Conservation (phyloP, 2,797 vertebrate species). For the Oophaga sylvatica region DNA sequence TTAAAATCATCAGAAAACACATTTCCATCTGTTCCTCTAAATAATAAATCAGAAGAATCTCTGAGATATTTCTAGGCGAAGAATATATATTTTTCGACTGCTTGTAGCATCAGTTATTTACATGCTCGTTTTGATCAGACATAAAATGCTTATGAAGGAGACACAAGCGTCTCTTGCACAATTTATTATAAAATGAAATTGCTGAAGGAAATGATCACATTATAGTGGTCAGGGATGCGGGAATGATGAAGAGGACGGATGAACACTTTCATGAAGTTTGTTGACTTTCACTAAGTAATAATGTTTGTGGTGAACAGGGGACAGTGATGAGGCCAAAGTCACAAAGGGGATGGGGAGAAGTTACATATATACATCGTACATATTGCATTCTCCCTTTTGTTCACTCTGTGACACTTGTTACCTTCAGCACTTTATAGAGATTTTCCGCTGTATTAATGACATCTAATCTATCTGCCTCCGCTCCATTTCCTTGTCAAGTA, state of each 20-base stretch:
- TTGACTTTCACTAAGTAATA: background rate
- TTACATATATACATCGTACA: background rate
- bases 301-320: background rate
- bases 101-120: background rate
- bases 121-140: background rate
- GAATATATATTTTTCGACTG: background rate
- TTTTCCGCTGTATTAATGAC: background rate
- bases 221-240: background rate
- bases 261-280: background rate
- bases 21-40: background rate
- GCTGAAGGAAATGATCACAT: background rate
- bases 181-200: background rate
- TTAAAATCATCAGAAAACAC: background rate
- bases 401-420: background rate
- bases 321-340: background rate
- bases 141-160: background rate
- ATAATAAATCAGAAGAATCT: background rate
- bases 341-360: background rate
- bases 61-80: background rate
- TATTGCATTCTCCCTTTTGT: background rate
- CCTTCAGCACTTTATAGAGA: background rate
- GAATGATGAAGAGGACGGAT: background rate
- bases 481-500: background rate
- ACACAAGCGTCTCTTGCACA: background rate
- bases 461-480: background rate